phyloP scores from a whole-genome alignment of 2,888 invertebrate genomes.

The Tubulanus polymorphus region DNA sequence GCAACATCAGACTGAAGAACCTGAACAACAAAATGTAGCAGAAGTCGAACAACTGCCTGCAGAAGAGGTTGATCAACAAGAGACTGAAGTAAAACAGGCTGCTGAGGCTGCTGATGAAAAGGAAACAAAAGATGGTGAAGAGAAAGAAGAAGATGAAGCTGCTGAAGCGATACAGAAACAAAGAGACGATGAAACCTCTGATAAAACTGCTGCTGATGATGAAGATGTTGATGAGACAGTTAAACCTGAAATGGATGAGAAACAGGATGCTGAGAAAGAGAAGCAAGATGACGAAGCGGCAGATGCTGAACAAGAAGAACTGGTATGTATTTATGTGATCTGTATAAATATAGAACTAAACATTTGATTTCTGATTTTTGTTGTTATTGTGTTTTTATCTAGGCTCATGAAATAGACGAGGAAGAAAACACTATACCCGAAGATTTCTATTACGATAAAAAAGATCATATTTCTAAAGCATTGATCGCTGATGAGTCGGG shows the following conservation, averaged over 20 bases:
- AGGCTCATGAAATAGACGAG: slow-evolving; percentile 15
- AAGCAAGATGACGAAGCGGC: background rate
- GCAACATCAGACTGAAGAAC: background rate
- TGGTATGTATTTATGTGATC: too few relatives aligned
- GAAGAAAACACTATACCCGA: slow-evolving; percentile 33
- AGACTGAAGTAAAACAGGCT: background rate
- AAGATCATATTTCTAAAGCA: slow-evolving; percentile 39
- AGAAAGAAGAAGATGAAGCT: background rate
- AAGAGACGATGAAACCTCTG: background rate
- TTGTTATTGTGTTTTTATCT: too few relatives aligned
- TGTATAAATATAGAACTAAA: too few relatives aligned
- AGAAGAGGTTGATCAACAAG: too few relatives aligned
- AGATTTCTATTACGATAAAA: slow-evolving; percentile 47
- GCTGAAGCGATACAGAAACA: background rate
- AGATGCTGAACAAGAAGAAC: slow-evolving; percentile 9
- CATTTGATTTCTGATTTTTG: too few relatives aligned
- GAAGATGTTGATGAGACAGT: background rate
- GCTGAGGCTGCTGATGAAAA: background rate
- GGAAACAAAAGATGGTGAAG: background rate
- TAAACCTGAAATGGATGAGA: background rate
- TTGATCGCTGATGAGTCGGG: slow-evolving; percentile 42
- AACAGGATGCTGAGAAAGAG: background rate
- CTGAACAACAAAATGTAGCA: background rate
- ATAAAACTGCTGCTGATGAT: background rate
- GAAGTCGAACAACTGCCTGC: too few relatives aligned